Conservation (phyloP, 2,888 invertebrate genomes). For the Cordilura impudica region DNA sequence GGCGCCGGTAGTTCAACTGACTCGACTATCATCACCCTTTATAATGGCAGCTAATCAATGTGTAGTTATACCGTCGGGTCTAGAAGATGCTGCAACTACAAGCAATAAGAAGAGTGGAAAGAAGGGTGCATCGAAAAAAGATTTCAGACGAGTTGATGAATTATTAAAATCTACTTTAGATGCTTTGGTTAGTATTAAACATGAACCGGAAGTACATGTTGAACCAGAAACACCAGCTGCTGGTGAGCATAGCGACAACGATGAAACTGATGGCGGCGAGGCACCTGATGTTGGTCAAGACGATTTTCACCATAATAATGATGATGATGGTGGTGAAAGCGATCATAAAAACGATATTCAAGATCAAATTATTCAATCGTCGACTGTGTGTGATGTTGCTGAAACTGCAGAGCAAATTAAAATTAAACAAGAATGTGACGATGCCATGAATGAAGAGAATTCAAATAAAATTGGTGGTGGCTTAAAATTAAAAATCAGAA, state of each 20-base stretch:
- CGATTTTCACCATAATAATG: slow-evolving; percentile 50
- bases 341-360: slow-evolving; percentile 46
- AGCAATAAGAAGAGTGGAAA: slow-evolving; percentile 65
- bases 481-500: slow-evolving; percentile 76
- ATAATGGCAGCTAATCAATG: slow-evolving; percentile 67
- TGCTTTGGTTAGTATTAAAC: slow-evolving; percentile 75
- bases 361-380: slow-evolving; percentile 53
- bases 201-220: slow-evolving; percentile 74
- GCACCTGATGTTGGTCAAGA: slow-evolving; percentile 10
- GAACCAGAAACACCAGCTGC: slow-evolving; percentile 39
- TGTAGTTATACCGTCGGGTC: slow-evolving; percentile 59
- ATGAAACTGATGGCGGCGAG: slow-evolving; percentile 3
- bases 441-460: slow-evolving; percentile 59
- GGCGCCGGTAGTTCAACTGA: slow-evolving; percentile 72
- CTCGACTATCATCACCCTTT: slow-evolving; percentile 70
- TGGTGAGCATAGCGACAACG: slow-evolving; percentile 47
- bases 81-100: slow-evolving; percentile 50
- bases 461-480: slow-evolving; percentile 63
- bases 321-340: slow-evolving; percentile 54
- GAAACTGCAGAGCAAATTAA: slow-evolving; percentile 35
- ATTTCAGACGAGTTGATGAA: slow-evolving; percentile 74
- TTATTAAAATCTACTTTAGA: slow-evolving; percentile 74
- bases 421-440: slow-evolving; percentile 59
- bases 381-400: slow-evolving; percentile 16
- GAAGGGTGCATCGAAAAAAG: slow-evolving; percentile 73